phyloP scores from a whole-genome alignment of 1,140 invertebrate species.

The Pseudachorutes palmiensis region DNA sequence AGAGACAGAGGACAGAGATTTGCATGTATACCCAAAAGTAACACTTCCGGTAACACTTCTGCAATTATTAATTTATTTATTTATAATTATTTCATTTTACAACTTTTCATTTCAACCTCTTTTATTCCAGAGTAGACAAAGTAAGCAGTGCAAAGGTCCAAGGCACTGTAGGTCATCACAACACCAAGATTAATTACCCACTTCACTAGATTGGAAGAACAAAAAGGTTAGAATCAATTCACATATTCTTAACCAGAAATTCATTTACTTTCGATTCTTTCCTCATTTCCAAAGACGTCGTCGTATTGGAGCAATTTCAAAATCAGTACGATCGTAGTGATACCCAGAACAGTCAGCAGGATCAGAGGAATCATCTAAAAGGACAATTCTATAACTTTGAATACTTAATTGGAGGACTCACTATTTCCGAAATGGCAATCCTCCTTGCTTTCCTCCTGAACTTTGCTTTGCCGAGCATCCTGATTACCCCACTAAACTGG shows the following conservation, averaged over 20 bases:
- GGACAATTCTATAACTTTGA: background rate
- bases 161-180: background rate
- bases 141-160: background rate
- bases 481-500: background rate
- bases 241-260: too few species aligned
- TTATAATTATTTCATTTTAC: background rate
- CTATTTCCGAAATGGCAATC: conserved; percentile 1
- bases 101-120: background rate
- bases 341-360: background rate
- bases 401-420: background rate
- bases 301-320: background rate
- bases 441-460: background rate
- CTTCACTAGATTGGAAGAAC: background rate
- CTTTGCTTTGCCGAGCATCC: background rate
- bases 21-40: background rate
- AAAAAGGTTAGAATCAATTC: conserved; percentile 43
- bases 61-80: background rate
- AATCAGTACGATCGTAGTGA: background rate
- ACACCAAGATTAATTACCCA: background rate
- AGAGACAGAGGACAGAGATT: background rate
- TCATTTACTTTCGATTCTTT: background rate
- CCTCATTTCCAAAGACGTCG: background rate
- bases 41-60: background rate
- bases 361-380: background rate
- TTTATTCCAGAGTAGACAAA: conserved; percentile 3